A percentile compares a stretch with the other conserved stretches of the same genome.
These are phyloP conservation scores for Mionectes macconnelli DNA, from an alignment of 2,113 vertebrate species.

Conservation along the genomic window DNA sequence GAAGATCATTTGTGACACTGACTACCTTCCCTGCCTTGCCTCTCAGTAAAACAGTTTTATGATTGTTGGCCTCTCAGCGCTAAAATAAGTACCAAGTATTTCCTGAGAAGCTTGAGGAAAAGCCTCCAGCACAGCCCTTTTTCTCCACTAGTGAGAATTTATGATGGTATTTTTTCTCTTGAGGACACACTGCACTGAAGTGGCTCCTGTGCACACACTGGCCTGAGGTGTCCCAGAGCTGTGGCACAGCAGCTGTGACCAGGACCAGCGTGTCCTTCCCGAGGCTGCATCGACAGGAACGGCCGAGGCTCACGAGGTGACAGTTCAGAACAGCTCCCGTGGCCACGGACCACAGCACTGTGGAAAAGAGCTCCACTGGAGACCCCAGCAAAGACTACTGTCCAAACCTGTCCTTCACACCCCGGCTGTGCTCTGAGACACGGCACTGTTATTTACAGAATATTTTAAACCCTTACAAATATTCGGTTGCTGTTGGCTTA, in stretches of 20 bases:
- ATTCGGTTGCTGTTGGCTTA: not conserved
- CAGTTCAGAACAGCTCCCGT: not conserved
- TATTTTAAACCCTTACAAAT: not conserved
- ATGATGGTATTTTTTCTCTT: not conserved
- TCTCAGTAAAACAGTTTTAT: not conserved
- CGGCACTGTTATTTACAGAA: not conserved
- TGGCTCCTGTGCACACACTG: not conserved
- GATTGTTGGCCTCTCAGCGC: not conserved
- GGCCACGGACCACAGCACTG: not conserved
- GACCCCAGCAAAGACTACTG: not conserved
- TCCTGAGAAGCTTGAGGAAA: not conserved
- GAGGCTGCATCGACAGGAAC: not conserved
- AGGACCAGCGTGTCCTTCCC: not conserved
- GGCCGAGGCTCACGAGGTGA: not conserved
- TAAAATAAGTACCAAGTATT: not conserved
- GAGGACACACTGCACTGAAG: not conserved
- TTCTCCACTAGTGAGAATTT: not conserved
- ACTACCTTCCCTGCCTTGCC: not conserved
- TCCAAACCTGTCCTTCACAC: not conserved
- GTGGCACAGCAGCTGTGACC: not conserved
- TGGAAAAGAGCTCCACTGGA: not conserved
- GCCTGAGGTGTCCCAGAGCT: not conserved
- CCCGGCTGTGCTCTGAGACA: not conserved
- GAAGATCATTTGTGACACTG: not conserved
- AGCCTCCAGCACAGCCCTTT: not conserved